Conservation (phyloP, 2,797 vertebrate genomes). For the Sebastes matsubarae region DNA sequence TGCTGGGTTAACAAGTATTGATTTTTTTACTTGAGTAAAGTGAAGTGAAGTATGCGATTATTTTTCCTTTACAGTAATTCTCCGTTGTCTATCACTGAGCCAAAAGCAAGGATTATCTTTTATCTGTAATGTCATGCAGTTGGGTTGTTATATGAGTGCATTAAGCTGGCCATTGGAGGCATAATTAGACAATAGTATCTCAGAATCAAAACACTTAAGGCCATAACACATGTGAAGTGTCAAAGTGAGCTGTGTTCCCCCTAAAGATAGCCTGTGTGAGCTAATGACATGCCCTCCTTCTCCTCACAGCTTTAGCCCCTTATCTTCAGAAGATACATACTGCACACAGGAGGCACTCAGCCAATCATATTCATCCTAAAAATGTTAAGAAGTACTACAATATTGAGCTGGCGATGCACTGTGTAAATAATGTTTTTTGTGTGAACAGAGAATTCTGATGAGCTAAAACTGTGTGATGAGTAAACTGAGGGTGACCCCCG, state of each 20-base stretch:
- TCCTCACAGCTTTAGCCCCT: not conserved
- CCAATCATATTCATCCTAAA: not conserved
- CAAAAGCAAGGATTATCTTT: not conserved
- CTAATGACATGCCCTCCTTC: not conserved
- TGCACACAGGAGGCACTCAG: not conserved
- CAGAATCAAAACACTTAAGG: not conserved
- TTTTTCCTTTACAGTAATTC: slow-evolving; percentile 6
- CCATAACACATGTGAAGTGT: slow-evolving; percentile 1
- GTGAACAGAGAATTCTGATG: not conserved
- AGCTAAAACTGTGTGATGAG: not conserved
- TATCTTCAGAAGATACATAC: not conserved
- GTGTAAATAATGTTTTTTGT: not conserved
- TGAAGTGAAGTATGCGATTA: slow-evolving; percentile 1
- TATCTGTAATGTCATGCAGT: not conserved
- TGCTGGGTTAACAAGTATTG: slow-evolving; percentile 11
- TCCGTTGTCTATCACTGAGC: not conserved
- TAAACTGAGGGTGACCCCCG: slow-evolving; percentile 52
- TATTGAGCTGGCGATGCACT: not conserved
- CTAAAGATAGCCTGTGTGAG: not conserved
- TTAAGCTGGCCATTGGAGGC: not conserved
- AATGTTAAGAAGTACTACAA: not conserved
- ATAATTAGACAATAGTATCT: slow-evolving; percentile 9
- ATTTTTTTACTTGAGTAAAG: not conserved
- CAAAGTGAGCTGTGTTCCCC: slow-evolving; percentile 13
- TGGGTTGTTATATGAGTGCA: not conserved